Evolutionary conservation across 2,888 invertebrate genomes (phyloP), one percentile per base, ranked within the genome.

Genomic region (Ophioninae sp.): DNA sequence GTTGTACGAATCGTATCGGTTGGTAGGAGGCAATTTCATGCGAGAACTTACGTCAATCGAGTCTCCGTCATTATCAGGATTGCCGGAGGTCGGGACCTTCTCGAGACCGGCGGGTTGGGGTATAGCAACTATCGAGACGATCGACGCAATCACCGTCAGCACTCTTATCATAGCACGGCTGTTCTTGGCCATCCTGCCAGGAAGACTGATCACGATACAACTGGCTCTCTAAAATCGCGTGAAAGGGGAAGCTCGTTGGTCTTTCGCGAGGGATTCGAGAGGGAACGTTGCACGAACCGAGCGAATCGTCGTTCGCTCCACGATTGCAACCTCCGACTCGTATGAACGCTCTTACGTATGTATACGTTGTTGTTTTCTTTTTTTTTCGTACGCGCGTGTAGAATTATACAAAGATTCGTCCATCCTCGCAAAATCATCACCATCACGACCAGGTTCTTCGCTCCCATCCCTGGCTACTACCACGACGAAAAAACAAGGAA

Each of bases 31-130:
- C 59, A 44, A 72, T 50, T 65, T 56, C 10, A 74, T 74, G 77
- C 78, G 80, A 83, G 69, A 72, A 84, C 84, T 84, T 84, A 84
- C 84, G 84, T 82, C 84, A 82, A 84, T 65, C 73, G 82, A 59
- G 6, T 70, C 30, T 1, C 30, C 44, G 21, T 59, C 23, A 59
- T 70, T 73, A 68, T 69, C 79, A 68, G 81, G 59, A 50, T 79
- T 23, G 57, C 44, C 84, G 50, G 76, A 77, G 82, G 79, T 79
- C 82, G 41, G 44, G 79, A 84, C 84, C 84, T 82, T 76, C 41
- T 83, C 80, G 59, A 68, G 68, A 62, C 70, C 61, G 37, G 37
- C 67, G 41, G 81, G 57, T 61, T 78, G 81, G 7, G 84, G 81
- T 57, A 73, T 17, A 59, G 72, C 79, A 64, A 73, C 30, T 3